These are phyloP conservation scores for Charanyca ferruginea DNA, from an alignment of 2,888 invertebrate genomes.

Conservation along the genomic window DNA sequence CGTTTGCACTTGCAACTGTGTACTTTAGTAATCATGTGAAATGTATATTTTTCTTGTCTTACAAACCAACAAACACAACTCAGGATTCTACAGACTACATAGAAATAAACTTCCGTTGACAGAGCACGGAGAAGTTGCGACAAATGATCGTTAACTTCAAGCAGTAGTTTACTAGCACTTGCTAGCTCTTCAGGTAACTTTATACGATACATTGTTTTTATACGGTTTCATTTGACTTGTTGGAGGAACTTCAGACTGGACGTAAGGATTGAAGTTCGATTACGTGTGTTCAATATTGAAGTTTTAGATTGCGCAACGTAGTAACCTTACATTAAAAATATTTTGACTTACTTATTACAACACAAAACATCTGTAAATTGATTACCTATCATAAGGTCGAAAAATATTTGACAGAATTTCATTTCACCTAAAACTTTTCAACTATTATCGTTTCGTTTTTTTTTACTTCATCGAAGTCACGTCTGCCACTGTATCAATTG, in stretches of 20 bases:
- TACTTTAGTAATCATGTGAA: background rate
- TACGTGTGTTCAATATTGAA: background rate
- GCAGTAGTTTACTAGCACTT: slow-evolving; percentile 39
- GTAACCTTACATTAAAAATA: no score
- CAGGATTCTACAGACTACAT: slow-evolving; percentile 11
- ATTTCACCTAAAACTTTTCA: no score
- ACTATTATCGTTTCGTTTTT: no score
- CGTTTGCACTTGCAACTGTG: background rate
- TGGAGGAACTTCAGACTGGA: background rate
- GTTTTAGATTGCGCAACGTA: background rate
- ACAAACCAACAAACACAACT: slow-evolving; percentile 12
- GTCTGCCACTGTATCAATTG: no score
- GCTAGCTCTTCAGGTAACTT: slow-evolving; percentile 38
- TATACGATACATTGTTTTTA: slow-evolving; percentile 42
- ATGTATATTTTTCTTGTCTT: background rate
- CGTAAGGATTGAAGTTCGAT: slow-evolving; percentile 2
- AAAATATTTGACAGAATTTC: no score
- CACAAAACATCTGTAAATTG: no score
- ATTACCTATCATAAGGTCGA: no score
- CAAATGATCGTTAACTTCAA: slow-evolving; percentile 54
- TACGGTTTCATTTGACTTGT: slow-evolving; percentile 19
- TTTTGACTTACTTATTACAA: no score
- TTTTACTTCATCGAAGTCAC: no score
- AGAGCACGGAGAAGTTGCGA: slow-evolving; percentile 38
- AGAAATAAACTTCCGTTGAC: slow-evolving; percentile 37